Percentiles rank a stretch among this genome's conserved stretches.
Evolutionary conservation across 1,140 invertebrate genomes (phyloP).

Genomic region (Drosophila kepulauana): DNA sequence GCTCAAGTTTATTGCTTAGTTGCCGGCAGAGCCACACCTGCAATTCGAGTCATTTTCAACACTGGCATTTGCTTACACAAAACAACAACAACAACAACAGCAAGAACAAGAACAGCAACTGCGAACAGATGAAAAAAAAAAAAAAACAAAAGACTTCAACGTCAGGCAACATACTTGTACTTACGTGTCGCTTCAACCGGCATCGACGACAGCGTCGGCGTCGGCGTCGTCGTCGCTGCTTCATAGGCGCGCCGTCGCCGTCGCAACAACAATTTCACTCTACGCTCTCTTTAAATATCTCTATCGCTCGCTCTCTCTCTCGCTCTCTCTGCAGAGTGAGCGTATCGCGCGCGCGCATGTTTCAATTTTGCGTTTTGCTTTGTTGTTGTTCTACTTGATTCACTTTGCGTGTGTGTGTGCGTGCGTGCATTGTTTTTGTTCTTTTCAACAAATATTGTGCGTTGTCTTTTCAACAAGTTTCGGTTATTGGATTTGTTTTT

Average conservation of each 20-base stretch:
- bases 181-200: constrained; percentile 55
- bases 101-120: background rate
- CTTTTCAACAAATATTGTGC: constrained; percentile 20
- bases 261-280: background rate
- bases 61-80: constrained; percentile 21
- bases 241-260: constrained; percentile 59
- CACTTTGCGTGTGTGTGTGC: constrained; percentile 12
- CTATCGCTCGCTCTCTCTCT: background rate
- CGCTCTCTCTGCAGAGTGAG: constrained; percentile 1
- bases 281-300: background rate
- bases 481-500: constrained; percentile 12
- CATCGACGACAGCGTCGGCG: constrained; percentile 15
- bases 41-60: constrained; percentile 35
- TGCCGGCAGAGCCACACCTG: constrained; percentile 48
- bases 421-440: constrained; percentile 25
- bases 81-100: background rate
- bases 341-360: constrained; percentile 37
- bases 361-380: constrained; percentile 39
- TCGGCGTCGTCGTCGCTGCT: constrained; percentile 28
- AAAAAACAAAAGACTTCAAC: constrained; percentile 69
- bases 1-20: constrained; percentile 29
- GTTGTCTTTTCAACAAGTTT: constrained; percentile 37
- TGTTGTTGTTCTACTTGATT: constrained; percentile 48
- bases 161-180: constrained; percentile 58
- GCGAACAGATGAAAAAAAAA: constrained; percentile 18